Conservation (phyloP, 1,140 invertebrate genomes). For the Papilio polytes region DNA sequence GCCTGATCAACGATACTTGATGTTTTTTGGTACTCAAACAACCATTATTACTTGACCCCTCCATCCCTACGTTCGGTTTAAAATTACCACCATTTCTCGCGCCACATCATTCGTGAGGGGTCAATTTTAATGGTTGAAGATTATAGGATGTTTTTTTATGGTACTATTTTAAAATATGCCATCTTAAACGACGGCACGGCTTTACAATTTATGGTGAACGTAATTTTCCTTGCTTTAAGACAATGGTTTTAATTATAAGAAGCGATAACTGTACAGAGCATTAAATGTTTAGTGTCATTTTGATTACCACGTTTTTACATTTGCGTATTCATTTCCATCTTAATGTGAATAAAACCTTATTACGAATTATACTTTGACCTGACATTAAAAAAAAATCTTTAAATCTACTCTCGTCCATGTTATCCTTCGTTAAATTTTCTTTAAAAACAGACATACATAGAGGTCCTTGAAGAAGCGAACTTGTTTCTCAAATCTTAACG, state of each 20-base stretch:
- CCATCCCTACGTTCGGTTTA: conserved; percentile 14
- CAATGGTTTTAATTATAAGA: conserved; percentile 79
- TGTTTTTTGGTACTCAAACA: conserved; percentile 64
- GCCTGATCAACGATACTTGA: conserved; percentile 62
- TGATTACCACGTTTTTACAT: conserved; percentile 38
- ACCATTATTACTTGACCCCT: conserved; percentile 58
- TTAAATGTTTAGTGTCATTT: conserved; percentile 59
- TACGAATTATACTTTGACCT: background rate
- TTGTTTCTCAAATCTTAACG: no score
- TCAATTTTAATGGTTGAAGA: conserved; percentile 58
- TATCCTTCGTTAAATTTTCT: no score
- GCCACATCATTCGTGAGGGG: conserved; percentile 45
- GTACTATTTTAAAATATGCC: conserved; percentile 78
- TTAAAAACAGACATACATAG: no score
- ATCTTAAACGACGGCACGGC: conserved; percentile 64
- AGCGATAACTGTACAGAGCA: conserved; percentile 71
- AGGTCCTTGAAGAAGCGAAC: no score
- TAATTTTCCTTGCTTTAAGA: conserved; percentile 71
- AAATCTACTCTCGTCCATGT: no score
- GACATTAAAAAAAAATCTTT: background rate
- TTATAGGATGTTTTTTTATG: conserved; percentile 70
- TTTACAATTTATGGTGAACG: conserved; percentile 72
- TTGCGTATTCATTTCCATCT: conserved; percentile 39
- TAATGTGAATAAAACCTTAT: conserved; percentile 20
- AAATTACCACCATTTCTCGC: conserved; percentile 23